A percentile compares a stretch with the other conserved stretches of the same genome.
Conservation (phyloP, 2,113 vertebrate species). For the Monopterus albus region DNA sequence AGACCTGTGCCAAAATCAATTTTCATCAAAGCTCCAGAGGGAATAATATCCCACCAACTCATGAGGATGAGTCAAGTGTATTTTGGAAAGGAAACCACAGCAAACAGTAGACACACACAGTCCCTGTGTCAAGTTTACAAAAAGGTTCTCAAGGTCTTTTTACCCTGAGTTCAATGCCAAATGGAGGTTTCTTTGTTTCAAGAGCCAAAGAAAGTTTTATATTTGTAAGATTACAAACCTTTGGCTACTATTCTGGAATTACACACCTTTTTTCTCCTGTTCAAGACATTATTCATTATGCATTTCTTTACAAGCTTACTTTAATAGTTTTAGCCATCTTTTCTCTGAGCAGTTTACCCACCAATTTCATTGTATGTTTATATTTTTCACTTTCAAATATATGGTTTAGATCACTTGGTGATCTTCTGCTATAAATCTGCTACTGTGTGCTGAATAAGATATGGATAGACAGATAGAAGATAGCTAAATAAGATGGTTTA, state of each 20-base stretch:
- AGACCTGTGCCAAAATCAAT: constrained; percentile 73
- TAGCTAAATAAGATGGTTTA: too few species aligned
- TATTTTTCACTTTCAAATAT: constrained; percentile 11
- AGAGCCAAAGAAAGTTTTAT: constrained; percentile 47
- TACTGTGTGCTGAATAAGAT: background rate
- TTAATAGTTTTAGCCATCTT: background rate
- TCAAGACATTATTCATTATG: constrained; percentile 1
- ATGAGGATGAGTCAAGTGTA: constrained; percentile 68
- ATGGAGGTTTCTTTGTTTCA: constrained; percentile 47
- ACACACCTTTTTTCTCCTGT: background rate
- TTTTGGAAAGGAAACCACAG: constrained; percentile 64
- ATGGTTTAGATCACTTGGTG: background rate
- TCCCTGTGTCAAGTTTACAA: constrained; percentile 32
- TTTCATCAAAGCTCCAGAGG: constrained; percentile 64
- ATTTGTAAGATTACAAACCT: constrained; percentile 21
- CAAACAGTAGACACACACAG: constrained; percentile 60
- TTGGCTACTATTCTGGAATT: constrained; percentile 50
- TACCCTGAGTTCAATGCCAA: constrained; percentile 11
- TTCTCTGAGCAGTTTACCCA: too few species aligned
- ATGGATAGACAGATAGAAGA: too few species aligned
- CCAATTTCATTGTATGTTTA: background rate
- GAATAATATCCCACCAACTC: constrained; percentile 70
- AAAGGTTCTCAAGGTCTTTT: constrained; percentile 52
- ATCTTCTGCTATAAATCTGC: constrained; percentile 17
- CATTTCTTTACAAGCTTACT: background rate